These are phyloP conservation scores for Caenorhabditis briggsae DNA, from an alignment of 1,140 invertebrate genomes.

Conservation along the genomic window DNA sequence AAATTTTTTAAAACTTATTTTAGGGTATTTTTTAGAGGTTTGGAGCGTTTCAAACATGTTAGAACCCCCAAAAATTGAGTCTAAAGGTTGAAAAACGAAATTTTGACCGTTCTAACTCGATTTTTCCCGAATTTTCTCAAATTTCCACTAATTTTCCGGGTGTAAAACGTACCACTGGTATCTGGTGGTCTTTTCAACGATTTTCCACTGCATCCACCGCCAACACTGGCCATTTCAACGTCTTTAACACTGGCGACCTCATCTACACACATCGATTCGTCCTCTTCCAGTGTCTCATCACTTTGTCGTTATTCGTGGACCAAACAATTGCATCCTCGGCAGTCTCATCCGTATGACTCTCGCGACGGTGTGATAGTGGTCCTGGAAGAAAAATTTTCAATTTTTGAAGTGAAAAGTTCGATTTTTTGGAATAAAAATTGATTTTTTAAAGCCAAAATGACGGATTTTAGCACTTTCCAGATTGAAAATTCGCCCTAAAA, in stretches of 20 bases:
- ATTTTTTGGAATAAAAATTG: too few relatives aligned
- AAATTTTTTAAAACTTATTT: too few relatives aligned
- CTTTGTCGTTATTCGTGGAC: conserved; percentile 17
- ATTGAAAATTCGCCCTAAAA: not conserved
- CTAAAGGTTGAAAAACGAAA: too few relatives aligned
- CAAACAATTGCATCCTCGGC: conserved; percentile 31
- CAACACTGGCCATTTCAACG: not conserved
- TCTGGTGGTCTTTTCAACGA: conserved; percentile 43
- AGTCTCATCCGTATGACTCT: conserved; percentile 46
- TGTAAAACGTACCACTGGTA: not conserved
- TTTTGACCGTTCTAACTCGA: too few relatives aligned
- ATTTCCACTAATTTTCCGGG: not conserved
- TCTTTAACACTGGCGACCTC: conserved; percentile 34
- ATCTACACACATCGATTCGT: not conserved
- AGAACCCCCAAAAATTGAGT: too few relatives aligned
- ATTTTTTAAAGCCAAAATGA: too few relatives aligned
- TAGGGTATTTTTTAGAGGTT: too few relatives aligned
- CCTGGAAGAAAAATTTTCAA: not conserved
- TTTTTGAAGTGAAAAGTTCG: too few relatives aligned
- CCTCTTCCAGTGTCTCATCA: not conserved
- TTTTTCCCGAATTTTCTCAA: too few relatives aligned
- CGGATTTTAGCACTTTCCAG: too few relatives aligned
- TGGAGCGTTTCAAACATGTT: too few relatives aligned
- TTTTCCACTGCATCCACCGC: not conserved
- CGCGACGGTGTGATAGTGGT: not conserved